phyloP scores from a whole-genome alignment of 2,113 vertebrate species.

The Eretmodus cyanostictus region DNA sequence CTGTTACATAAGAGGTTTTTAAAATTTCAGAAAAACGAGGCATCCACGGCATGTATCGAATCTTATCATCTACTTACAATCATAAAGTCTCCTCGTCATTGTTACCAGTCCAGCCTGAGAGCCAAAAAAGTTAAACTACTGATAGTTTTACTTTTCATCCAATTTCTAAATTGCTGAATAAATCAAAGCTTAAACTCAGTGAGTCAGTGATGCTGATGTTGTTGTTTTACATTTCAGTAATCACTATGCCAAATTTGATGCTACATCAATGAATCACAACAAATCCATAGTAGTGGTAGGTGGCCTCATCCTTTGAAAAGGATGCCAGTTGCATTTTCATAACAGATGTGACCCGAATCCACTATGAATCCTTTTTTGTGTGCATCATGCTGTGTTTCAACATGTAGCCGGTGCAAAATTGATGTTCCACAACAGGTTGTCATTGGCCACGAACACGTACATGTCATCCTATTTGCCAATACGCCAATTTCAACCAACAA shows the following conservation, averaged over 20 bases:
- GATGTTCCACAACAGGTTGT: not conserved
- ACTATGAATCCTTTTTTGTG: not conserved
- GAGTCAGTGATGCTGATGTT: not conserved
- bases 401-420: not conserved
- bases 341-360: not conserved
- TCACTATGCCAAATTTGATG: not conserved
- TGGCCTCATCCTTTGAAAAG: not conserved
- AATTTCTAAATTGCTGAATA: not conserved
- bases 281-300: not conserved
- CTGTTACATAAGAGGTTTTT: not conserved
- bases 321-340: not conserved
- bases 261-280: not conserved
- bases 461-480: not conserved
- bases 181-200: not conserved
- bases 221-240: not conserved
- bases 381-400: rapidly evolving
- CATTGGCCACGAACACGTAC: not conserved
- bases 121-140: not conserved
- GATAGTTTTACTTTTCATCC: not conserved
- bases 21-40: not conserved
- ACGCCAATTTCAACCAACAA: rapidly evolving
- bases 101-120: not conserved
- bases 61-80: not conserved
- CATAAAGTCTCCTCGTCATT: not conserved
- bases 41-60: not conserved